These are phyloP conservation scores for Pangasianodon gigas DNA, from an alignment of 2,113 vertebrate genomes.

Conservation along the genomic window DNA sequence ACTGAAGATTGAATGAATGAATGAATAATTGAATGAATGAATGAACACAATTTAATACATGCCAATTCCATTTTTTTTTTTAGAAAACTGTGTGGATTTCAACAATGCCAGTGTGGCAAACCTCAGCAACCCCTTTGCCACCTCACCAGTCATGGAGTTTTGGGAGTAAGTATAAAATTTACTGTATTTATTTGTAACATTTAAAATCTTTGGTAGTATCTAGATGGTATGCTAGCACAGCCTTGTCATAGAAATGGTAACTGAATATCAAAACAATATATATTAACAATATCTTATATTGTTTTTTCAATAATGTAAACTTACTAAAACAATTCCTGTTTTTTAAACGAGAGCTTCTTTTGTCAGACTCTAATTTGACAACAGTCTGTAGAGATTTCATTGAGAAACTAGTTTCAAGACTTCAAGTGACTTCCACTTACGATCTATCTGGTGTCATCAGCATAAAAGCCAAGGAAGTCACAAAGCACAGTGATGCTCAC, in stretches of 20 bases:
- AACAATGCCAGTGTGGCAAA: slow-evolving; percentile 90
- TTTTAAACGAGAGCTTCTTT: neutral
- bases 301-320: neutral
- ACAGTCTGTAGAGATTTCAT: neutral
- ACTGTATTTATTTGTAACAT: neutral
- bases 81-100: slow-evolving; percentile 93
- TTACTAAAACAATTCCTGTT: neutral
- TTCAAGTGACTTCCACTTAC: slow-evolving; percentile 19
- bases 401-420: neutral
- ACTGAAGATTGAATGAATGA: neutral
- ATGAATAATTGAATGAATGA: neutral
- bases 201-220: neutral
- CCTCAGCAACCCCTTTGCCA: slow-evolving; percentile 86
- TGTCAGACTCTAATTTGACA: neutral
- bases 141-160: slow-evolving; percentile 97
- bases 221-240: neutral
- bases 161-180: slow-evolving; percentile 91
- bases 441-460: slow-evolving; percentile 33
- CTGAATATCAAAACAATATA: neutral
- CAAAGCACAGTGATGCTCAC: slow-evolving; percentile 31
- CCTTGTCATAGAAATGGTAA: neutral
- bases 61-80: slow-evolving; percentile 1
- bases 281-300: neutral
- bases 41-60: neutral
- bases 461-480: slow-evolving; percentile 35